Percentiles rank a stretch among this genome's conserved stretches.
Conservation (phyloP, 2,888 invertebrate species). For the Orthosia cruda region DNA sequence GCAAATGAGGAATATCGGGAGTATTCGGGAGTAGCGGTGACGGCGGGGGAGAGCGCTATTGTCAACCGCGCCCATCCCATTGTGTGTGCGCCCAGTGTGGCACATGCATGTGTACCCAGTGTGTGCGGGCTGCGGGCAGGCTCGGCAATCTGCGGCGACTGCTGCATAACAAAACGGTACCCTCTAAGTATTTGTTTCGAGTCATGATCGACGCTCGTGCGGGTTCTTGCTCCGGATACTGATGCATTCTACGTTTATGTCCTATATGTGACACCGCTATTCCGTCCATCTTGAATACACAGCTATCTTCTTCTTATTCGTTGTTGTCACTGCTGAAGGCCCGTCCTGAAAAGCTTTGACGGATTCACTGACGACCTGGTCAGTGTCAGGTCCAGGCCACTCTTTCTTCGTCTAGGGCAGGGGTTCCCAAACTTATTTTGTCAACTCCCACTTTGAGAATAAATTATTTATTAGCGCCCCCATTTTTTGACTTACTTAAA, state of each 20-base stretch:
- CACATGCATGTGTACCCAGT: constrained; percentile 48
- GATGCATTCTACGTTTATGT: constrained; percentile 58
- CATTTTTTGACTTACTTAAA: too few species aligned
- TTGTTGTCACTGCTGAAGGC: too few species aligned
- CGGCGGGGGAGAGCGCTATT: constrained; percentile 79
- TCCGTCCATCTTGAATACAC: constrained; percentile 51
- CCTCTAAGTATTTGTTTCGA: constrained; percentile 71
- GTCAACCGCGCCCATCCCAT: constrained; percentile 80
- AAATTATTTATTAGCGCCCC: too few species aligned
- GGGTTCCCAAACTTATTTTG: too few species aligned
- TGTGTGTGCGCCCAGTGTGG: constrained; percentile 70
- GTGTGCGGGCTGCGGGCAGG: constrained; percentile 63
- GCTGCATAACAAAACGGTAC: constrained; percentile 80
- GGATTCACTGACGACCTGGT: too few species aligned
- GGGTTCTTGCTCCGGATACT: constrained; percentile 70
- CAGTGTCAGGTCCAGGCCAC: too few species aligned
- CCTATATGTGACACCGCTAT: constrained; percentile 59
- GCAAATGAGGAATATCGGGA: constrained; percentile 89
- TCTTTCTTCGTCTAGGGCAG: too few species aligned
- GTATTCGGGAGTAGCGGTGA: constrained; percentile 85
- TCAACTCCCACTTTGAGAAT: too few species aligned
- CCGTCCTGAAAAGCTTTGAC: too few species aligned
- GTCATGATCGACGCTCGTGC: constrained; percentile 74
- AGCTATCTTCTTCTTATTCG: neutral
- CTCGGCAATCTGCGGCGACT: constrained; percentile 68